These are phyloP conservation scores for Mimumesa dahlbomi DNA, from an alignment of 2,888 invertebrate genomes.

Conservation along the genomic window DNA sequence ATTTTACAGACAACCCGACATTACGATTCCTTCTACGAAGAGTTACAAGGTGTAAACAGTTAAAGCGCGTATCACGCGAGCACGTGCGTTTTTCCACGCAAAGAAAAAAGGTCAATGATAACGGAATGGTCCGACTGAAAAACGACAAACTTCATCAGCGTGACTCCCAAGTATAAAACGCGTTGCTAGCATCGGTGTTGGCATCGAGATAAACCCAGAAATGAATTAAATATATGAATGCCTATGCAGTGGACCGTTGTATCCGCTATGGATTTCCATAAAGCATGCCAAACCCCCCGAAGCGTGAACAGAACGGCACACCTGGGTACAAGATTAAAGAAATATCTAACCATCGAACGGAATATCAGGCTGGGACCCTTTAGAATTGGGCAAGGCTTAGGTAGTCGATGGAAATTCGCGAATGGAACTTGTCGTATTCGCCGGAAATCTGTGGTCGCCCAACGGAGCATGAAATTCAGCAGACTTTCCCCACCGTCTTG, in stretches of 20 bases:
- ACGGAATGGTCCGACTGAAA: slow-evolving; percentile 33
- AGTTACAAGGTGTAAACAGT: too few relatives aligned
- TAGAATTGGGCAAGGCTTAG: slow-evolving; percentile 3
- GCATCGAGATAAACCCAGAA: slow-evolving; percentile 48
- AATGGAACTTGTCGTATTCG: slow-evolving; percentile 14
- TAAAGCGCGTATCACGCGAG: too few relatives aligned
- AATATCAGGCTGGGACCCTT: slow-evolving; percentile 30
- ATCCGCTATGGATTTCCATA: slow-evolving; percentile 60
- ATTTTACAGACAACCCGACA: too few relatives aligned
- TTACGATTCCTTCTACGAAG: too few relatives aligned
- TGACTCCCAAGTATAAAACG: slow-evolving; percentile 28
- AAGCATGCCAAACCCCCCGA: slow-evolving; percentile 45
- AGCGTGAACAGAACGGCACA: slow-evolving; percentile 48
- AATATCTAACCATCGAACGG: slow-evolving; percentile 8
- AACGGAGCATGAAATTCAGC: slow-evolving; percentile 54
- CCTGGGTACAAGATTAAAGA: slow-evolving; percentile 30
- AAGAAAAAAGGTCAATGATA: too few relatives aligned
- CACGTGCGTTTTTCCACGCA: too few relatives aligned
- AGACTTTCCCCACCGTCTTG: slow-evolving; percentile 39
- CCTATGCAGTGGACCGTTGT: slow-evolving; percentile 58
- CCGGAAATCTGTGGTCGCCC: slow-evolving; percentile 40
- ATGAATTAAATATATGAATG: slow-evolving; percentile 60
- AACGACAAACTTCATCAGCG: slow-evolving; percentile 20
- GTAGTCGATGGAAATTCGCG: slow-evolving; percentile 18
- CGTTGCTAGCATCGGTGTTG: slow-evolving; percentile 22